Percentiles rank a stretch among this genome's conserved stretches.
phyloP scores from a whole-genome alignment of 2,113 vertebrate species.

The Tapirus terrestris region DNA sequence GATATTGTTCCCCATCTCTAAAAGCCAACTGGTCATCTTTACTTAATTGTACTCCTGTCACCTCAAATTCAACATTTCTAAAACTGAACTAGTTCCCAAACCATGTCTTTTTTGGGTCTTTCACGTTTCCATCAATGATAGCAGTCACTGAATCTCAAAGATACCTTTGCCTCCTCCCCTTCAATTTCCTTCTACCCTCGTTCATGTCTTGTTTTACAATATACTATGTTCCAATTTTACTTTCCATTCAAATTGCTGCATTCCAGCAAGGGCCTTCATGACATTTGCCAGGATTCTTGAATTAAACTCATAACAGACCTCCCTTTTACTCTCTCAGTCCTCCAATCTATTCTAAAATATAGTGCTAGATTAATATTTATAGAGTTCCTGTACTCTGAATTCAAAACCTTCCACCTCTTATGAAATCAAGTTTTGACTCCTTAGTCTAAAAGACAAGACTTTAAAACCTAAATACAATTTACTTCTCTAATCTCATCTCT shows the following conservation, averaged over 20 bases:
- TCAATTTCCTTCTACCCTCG: neutral
- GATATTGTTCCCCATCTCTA: neutral
- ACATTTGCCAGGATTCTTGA: neutral
- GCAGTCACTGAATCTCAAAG: neutral
- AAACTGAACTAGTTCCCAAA: slow-evolving; percentile 40
- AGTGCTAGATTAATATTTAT: neutral
- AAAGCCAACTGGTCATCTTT: neutral
- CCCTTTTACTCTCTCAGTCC: neutral
- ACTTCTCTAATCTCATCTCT: neutral
- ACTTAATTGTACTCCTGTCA: neutral
- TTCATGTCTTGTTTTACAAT: slow-evolving; percentile 22
- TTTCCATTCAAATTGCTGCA: slow-evolving; percentile 18
- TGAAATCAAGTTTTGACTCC: slow-evolving; percentile 32
- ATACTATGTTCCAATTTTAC: neutral
- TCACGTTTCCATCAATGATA: neutral
- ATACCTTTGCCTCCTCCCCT: neutral
- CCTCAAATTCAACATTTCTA: slow-evolving; percentile 33
- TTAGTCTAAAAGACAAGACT: slow-evolving; percentile 8
- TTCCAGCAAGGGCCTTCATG: neutral
- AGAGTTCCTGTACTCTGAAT: slow-evolving; percentile 28
- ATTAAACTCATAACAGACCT: neutral
- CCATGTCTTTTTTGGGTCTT: neutral
- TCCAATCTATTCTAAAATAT: neutral
- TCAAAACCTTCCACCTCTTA: neutral
- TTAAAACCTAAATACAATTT: slow-evolving; percentile 5